Evolutionary conservation across 1,140 invertebrate genomes (phyloP), one percentile per base, ranked within the genome.

Genomic region (Cydia amplana): DNA sequence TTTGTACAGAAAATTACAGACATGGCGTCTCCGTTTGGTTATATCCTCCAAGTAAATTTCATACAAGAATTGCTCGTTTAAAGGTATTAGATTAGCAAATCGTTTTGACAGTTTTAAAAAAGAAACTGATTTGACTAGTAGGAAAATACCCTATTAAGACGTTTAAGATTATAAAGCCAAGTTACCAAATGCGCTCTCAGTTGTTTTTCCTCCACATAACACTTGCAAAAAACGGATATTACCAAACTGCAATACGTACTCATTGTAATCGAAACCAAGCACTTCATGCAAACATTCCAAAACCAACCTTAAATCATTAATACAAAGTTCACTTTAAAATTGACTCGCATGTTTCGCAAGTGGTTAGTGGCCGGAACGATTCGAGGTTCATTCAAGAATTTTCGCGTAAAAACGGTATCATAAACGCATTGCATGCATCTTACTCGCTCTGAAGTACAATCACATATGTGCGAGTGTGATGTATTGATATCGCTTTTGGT

Each of bases 221-320:
- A 67, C 25, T 67, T 67, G n/a, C 64, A 67, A 67, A 67, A 67
- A 67, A 67, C 12, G 64, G 64, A 67, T 36, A 67, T 67, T 67
- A 67, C 64, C 64, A 67, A 67, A 67, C 64, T 16, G 25, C 64
- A 1, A 67, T 67, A 67, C 64, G 64, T 36, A 67, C 64, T 36
- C 23, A 67, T 67, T 67, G 64, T 67, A 67, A 67, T 10, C 14
- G 64, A 67, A 36, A 67, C 64, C 28, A n/a, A 23, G 55, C 18
- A 64, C 23, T 23, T 1, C 3, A 18, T n/a, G 16, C n/a, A 10
- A 51, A 51, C 49, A 51, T 18, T 18, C n/a, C 4, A 51, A n/a
- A 67, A 32, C 28, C 9, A 32, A 5, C 64, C 16, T n/a, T 67
- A 67, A 28, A 20, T 1, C 63, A 14, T 67, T 67, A n/a, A n/a